Conservation (phyloP, 1,140 invertebrate genomes). For the Pentalonia nigronervosa region DNA sequence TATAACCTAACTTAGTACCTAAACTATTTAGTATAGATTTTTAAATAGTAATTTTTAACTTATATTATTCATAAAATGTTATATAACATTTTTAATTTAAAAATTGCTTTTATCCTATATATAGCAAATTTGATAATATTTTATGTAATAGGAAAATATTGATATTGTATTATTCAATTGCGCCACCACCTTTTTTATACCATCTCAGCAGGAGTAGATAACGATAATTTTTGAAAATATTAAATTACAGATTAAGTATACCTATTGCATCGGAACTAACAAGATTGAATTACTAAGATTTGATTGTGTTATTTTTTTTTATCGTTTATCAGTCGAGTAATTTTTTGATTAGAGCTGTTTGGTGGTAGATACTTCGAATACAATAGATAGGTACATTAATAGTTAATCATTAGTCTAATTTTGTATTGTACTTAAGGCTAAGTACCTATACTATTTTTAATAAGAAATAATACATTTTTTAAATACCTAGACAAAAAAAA, state of each 20-base stretch:
- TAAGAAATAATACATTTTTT: not conserved
- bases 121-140: no score
- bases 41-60: not conserved
- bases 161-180: no score
- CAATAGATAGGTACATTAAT: not conserved
- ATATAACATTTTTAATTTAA: no score
- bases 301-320: not conserved
- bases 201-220: not conserved
- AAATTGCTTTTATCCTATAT: no score
- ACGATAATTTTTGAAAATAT: conserved; percentile 2
- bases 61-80: not conserved
- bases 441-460: not conserved
- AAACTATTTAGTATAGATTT: not conserved
- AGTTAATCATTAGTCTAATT: not conserved
- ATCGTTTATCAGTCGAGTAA: not conserved
- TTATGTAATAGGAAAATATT: no score
- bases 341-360: not conserved
- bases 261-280: not conserved
- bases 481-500: not conserved
- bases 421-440: not conserved
- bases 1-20: no score
- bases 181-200: no score
- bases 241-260: not conserved
- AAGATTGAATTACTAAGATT: not conserved
- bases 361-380: not conserved